A percentile compares a stretch with the other conserved stretches of the same genome.
phyloP scores from a whole-genome alignment of 2,797 vertebrate species.

The Rhinichthys osculus region DNA sequence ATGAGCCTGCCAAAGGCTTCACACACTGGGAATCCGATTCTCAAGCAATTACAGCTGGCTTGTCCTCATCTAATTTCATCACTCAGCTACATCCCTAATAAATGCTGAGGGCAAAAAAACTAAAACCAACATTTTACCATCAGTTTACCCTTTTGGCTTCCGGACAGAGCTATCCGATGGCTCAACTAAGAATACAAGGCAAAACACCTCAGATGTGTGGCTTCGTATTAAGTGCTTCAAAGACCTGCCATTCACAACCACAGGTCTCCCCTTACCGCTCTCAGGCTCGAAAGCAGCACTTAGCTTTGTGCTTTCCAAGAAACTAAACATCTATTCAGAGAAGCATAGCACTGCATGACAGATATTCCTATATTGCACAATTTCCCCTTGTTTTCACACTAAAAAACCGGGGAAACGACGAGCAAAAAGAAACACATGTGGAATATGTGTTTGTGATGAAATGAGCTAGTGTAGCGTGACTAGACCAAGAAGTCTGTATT shows the following conservation, averaged over 20 bases:
- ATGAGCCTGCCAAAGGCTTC: neutral
- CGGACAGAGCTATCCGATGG: slow-evolving; percentile 12
- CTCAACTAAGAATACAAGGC: neutral
- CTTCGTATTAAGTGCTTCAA: slow-evolving; percentile 38
- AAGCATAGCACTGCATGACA: slow-evolving; percentile 15
- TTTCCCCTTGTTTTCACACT: slow-evolving; percentile 30
- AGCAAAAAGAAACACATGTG: slow-evolving; percentile 46
- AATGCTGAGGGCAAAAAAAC: slow-evolving; percentile 14
- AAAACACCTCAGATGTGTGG: slow-evolving; percentile 32
- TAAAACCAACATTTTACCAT: neutral
- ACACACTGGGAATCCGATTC: slow-evolving; percentile 1
- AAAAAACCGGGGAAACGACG: slow-evolving; percentile 23
- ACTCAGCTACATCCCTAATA: neutral
- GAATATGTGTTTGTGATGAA: slow-evolving; percentile 49
- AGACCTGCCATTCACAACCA: slow-evolving; percentile 29
- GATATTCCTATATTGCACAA: slow-evolving; percentile 45
- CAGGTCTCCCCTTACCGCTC: slow-evolving; percentile 31
- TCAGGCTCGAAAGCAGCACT: slow-evolving; percentile 43
- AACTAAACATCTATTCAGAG: slow-evolving; percentile 41
- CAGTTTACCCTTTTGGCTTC: slow-evolving; percentile 14
- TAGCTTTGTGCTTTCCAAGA: slow-evolving; percentile 43
- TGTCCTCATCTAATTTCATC: slow-evolving; percentile 26
- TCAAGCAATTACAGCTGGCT: slow-evolving; percentile 10
- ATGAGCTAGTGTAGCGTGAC: slow-evolving; percentile 36
- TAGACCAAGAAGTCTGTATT: slow-evolving; percentile 56